Evolutionary conservation across 2,888 invertebrate species (phyloP), one percentile per base, ranked within the genome.

Genomic region (Ophion slaviceki): DNA sequence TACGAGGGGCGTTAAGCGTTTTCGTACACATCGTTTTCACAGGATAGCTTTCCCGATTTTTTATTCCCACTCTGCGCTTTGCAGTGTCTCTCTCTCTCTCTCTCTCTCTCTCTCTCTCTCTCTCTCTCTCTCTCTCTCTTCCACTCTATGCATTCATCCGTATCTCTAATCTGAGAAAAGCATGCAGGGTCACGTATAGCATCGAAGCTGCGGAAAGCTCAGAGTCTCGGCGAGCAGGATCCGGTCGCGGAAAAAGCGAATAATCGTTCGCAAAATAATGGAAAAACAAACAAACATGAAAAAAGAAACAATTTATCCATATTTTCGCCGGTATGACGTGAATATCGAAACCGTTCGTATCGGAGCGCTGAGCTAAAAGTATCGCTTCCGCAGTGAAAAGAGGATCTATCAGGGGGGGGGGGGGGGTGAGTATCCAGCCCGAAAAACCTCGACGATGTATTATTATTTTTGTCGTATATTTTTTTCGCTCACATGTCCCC

Each of bases 131-230:
- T 47, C 64, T 80, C 66, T 62, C 70, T 20, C 61, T 67, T 72
- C 59, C 53, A 32, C 32, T 32, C 84, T 81, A 62, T 78, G 75
- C 68, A 75, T 85, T 59, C 74, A 75, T 78, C 53, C 66, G 32
- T 81, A 81, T 75, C 78, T 64, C 72, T 82, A 85, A 85, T 85
- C 85, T 72, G 64, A 36, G 68, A 47, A 77, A 74, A 75, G 81
- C 40, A 75, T 85, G 85, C 81, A 57, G 62, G 66, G 74, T 85
- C 85, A 85, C 85, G 85, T 82, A 80, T 59, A 61, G 61, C 17
- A 28, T 47, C 47, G 20, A 20, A 47, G 24, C 20, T 70, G 24
- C 47, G 68, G 24, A 57, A 47, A 17, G 71, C 32, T 62, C 59
- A 61, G 47, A 66, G 47, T 61, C 24, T 47, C 32, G 72, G 3